Percentiles rank a stretch among this genome's conserved stretches.
phyloP scores from a whole-genome alignment of 2,113 vertebrate species.

The Corvus cornix region DNA sequence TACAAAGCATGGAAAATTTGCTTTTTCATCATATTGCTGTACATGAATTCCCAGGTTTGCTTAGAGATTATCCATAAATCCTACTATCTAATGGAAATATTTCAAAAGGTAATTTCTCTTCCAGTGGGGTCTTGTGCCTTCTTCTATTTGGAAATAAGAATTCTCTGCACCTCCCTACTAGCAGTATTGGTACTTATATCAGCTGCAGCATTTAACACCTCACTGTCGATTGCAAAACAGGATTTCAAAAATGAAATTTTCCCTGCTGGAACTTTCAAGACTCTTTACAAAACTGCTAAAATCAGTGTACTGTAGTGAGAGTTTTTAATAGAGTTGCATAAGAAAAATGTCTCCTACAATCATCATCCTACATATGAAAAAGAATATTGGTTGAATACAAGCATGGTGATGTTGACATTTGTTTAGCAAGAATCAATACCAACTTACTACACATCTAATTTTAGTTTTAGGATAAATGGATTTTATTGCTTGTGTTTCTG shows the following conservation, averaged over 20 bases:
- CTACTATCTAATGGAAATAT: neutral
- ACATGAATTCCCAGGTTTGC: neutral
- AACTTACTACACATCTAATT: neutral
- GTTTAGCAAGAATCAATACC: conserved; percentile 8
- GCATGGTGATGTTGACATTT: neutral
- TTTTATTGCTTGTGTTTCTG: neutral
- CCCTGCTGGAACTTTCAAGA: neutral
- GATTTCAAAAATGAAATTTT: neutral
- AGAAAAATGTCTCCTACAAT: neutral
- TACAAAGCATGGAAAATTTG: neutral
- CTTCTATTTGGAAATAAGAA: neutral
- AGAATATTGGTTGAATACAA: neutral
- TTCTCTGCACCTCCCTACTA: neutral
- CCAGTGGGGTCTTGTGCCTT: neutral
- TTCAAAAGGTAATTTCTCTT: neutral
- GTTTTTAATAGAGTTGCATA: neutral
- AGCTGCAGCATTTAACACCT: neutral
- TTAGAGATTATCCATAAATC: neutral
- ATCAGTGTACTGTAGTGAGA: neutral
- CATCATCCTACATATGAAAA: neutral
- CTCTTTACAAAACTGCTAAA: neutral
- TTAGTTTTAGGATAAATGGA: neutral
- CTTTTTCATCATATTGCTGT: neutral
- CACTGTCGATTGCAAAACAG: neutral
- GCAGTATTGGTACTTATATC: neutral